These are phyloP conservation scores for Thaleichthys pacificus DNA, from an alignment of 2,797 vertebrate genomes.

Conservation along the genomic window DNA sequence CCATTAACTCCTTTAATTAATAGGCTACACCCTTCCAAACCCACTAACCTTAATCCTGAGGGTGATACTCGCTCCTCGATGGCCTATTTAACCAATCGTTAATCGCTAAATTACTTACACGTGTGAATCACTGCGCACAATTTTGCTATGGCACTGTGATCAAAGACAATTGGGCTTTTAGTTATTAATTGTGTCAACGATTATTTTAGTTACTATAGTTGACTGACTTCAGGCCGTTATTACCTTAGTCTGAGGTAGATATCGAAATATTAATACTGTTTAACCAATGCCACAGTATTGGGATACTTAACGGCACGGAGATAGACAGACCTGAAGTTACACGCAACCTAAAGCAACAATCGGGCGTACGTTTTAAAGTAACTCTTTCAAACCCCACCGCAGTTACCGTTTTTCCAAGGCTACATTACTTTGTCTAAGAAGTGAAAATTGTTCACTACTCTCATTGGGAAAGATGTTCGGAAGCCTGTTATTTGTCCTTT, in stretches of 20 bases:
- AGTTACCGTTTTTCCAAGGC: not conserved
- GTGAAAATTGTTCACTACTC: not conserved
- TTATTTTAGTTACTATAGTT: not conserved
- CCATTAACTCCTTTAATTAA: too few species aligned
- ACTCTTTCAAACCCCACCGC: too few species aligned
- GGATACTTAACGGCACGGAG: not conserved
- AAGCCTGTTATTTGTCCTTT: constrained; percentile 39
- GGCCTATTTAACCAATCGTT: too few species aligned
- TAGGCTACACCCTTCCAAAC: too few species aligned
- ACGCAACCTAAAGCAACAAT: not conserved
- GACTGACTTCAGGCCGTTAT: not conserved
- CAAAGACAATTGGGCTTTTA: too few species aligned
- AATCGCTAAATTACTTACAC: too few species aligned
- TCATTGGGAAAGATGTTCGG: constrained; percentile 43
- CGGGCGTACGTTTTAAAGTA: not conserved
- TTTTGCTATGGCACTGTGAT: too few species aligned
- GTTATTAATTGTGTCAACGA: too few species aligned
- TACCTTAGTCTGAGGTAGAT: not conserved
- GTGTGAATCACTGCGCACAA: too few species aligned
- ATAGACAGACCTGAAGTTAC: not conserved
- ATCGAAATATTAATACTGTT: not conserved
- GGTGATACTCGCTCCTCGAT: too few species aligned
- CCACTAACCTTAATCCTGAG: too few species aligned
- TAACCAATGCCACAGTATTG: not conserved
- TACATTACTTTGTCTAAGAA: not conserved